Base-by-base conservation (phyloP, 2,113 vertebrate species). In the Zapornia atra region DNA sequence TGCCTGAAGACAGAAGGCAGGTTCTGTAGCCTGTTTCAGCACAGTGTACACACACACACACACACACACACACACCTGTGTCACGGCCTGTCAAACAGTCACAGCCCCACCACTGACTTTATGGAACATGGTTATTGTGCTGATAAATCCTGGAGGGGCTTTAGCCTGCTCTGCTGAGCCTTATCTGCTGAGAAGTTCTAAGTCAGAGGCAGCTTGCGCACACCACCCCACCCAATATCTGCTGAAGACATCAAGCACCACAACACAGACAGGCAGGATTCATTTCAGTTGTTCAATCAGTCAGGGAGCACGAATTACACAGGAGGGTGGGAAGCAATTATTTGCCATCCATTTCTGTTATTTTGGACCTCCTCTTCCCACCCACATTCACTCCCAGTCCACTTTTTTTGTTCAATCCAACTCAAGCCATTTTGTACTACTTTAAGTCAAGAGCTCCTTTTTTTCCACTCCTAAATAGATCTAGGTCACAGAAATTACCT, bases 131-230 rank as follows among this genome's bases (percentile, higher is more conserved):
- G 8, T 28, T 15, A 56, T 4, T 34, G 50, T 72, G 12, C 0
- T 31, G 54, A 65, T 8, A 86, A 61, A 61, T 21, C 53, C 77
- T 10, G 25, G 5, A 10, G 29, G 51, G 91, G 50, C 56, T 42
- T 48, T 10, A 12, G 26, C 24, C 29, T 26, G 29, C 31, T 51
- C 59, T 76, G 36, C 34, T 21, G 19, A 68, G 46, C 10, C 42
- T 48, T 31, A n/a, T 51, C 59, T 76, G 36, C 34, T 21, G 19
- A 68, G 46, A 34, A 42, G 31, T 44, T 79, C 28, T 36, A 33
- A 0, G 0, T 12, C 28, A 24, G 26, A 70, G 20, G 56, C 50
- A 42, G 11, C 4, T 36, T 63, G 24, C 16, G 11, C 15, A n/a
- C 33, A 44, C 28, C 17, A 19, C 5, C 25, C 61, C 1, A 8